A percentile compares a stretch with the other conserved stretches of the same genome.
Conservation (phyloP, 2,113 vertebrate genomes). For the Poeciliopsis retropinna region DNA sequence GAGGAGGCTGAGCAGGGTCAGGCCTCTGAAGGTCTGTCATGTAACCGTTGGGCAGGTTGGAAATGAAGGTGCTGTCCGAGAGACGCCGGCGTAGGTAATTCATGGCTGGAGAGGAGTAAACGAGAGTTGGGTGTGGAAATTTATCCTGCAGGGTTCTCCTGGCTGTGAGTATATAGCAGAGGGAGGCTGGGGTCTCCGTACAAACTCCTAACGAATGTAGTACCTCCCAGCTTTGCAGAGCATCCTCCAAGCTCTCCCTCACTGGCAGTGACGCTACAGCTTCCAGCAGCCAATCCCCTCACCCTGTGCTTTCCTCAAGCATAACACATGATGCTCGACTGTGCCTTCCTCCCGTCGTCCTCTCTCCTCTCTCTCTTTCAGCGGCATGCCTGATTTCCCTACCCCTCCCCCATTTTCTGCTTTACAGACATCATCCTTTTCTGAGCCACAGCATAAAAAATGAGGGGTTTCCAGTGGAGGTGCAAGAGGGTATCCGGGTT, state of each 20-base stretch:
- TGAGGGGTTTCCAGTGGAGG: constrained; percentile 64
- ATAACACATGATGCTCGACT: constrained; percentile 69
- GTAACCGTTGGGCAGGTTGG: constrained; percentile 96
- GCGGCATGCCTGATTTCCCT: constrained; percentile 50
- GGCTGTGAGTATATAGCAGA: constrained; percentile 56
- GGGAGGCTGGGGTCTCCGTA: constrained; percentile 62
- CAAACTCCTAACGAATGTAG: constrained; percentile 68
- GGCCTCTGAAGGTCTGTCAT: constrained; percentile 92
- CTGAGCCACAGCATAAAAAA: constrained; percentile 57
- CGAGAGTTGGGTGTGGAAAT: constrained; percentile 36
- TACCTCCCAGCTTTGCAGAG: constrained; percentile 65
- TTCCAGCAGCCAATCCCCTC: constrained; percentile 71
- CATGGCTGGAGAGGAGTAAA: constrained; percentile 82
- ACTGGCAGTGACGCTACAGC: constrained; percentile 61
- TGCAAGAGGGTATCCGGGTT: constrained; percentile 28
- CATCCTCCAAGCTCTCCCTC: constrained; percentile 71
- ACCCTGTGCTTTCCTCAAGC: constrained; percentile 48
- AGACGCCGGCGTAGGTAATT: constrained; percentile 94
- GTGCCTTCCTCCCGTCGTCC: constrained; percentile 48
- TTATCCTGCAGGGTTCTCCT: constrained; percentile 52
- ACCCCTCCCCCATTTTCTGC: constrained; percentile 79
- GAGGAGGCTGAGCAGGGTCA: constrained; percentile 71
- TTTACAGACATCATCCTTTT: constrained; percentile 60
- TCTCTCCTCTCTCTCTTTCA: constrained; percentile 51
- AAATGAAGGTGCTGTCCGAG: constrained; percentile 96